Conservation (phyloP, 2,888 invertebrate species). For the Flexamia atlantica region DNA sequence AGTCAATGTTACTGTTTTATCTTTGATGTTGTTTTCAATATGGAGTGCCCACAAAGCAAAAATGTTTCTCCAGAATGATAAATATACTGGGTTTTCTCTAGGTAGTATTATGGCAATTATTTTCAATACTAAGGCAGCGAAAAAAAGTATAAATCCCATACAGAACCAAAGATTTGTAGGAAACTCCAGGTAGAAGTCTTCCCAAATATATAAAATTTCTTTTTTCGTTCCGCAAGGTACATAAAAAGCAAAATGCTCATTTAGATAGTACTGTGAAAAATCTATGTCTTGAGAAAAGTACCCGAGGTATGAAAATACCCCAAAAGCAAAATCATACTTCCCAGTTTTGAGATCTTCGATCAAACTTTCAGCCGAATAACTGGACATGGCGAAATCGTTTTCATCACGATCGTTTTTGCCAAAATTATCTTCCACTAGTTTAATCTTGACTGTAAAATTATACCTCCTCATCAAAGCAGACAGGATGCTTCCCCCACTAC, state of each 20-base stretch:
- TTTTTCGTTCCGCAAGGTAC: constrained; percentile 13
- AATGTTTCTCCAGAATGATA: constrained; percentile 23
- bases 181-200: constrained; percentile 1
- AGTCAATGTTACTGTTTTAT: not conserved
- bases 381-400: not conserved
- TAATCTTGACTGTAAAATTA: constrained; percentile 8
- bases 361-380: not conserved
- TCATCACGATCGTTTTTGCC: not conserved
- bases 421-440: not conserved
- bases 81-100: not conserved
- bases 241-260: constrained; percentile 12
- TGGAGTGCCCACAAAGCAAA: constrained; percentile 1
- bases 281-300: constrained; percentile 6
- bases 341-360: not conserved
- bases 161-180: not conserved
- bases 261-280: constrained; percentile 15
- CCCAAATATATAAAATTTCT: not conserved
- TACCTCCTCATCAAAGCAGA: constrained; percentile 17
- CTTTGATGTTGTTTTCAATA: not conserved
- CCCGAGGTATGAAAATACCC: constrained; percentile 16
- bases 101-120: not conserved
- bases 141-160: not conserved
- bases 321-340: constrained; percentile 30
- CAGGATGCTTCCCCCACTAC: constrained; percentile 33
- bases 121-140: not conserved